These are phyloP conservation scores for Microchirus variegatus DNA, from an alignment of 2,797 vertebrate genomes.

Conservation along the genomic window DNA sequence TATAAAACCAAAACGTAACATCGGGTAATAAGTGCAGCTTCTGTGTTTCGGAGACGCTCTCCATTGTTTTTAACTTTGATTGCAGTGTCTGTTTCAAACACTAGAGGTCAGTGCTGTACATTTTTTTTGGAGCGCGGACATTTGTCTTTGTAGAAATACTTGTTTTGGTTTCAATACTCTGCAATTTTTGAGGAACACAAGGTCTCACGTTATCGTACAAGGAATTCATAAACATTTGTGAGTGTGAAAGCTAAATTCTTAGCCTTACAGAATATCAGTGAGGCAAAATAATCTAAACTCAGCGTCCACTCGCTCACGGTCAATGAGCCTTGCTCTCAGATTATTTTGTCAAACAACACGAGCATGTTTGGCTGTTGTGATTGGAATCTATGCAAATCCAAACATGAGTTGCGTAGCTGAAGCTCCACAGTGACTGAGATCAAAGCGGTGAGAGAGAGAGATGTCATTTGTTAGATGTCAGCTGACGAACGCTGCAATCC, in stretches of 20 bases:
- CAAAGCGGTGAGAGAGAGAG: constrained; percentile 7
- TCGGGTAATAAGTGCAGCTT: no score
- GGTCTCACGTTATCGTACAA: constrained; percentile 17
- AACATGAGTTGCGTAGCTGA: constrained; percentile 3
- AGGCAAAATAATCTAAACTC: constrained; percentile 8
- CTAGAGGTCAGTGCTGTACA: no score
- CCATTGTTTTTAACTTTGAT: no score
- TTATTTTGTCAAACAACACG: constrained; percentile 14
- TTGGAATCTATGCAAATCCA: constrained; percentile 23
- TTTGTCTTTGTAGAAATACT: not conserved
- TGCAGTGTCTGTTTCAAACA: no score
- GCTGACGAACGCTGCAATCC: constrained; percentile 12
- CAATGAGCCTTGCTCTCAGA: constrained; percentile 3
- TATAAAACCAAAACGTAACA: no score
- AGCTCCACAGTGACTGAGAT: constrained; percentile 8
- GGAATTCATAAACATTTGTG: constrained; percentile 14
- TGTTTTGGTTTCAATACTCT: not conserved
- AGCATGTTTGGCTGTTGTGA: constrained; percentile 25
- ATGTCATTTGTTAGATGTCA: constrained; percentile 30
- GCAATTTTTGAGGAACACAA: constrained; percentile 11
- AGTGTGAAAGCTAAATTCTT: constrained; percentile 5
- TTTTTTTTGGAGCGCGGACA: not conserved
- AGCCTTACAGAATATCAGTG: constrained; percentile 1
- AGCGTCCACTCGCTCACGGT: not conserved
- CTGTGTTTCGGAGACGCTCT: no score